These are phyloP conservation scores for Ostrea edulis DNA, from an alignment of 1,140 invertebrate species.

Conservation along the genomic window DNA sequence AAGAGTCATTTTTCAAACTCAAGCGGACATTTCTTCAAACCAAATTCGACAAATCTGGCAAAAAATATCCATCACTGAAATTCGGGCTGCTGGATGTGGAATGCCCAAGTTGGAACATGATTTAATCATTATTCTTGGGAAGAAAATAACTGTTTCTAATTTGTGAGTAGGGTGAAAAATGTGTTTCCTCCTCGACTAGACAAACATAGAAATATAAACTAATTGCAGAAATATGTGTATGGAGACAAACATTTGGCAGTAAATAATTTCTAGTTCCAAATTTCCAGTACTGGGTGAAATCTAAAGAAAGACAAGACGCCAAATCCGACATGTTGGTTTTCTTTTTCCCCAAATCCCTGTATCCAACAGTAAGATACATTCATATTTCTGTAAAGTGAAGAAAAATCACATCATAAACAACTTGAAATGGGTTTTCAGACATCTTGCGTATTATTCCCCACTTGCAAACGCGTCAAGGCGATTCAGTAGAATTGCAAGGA, in stretches of 20 bases:
- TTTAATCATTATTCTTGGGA: slow-evolving; percentile 55
- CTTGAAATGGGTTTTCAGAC: slow-evolving; percentile 30
- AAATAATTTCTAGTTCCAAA: background rate
- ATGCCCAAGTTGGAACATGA: slow-evolving; percentile 41
- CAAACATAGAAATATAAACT: slow-evolving; percentile 42
- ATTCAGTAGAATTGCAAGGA: slow-evolving; percentile 10
- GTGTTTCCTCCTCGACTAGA: slow-evolving; percentile 37
- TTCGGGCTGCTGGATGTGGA: slow-evolving; percentile 18
- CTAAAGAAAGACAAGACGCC: background rate
- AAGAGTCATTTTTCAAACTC: slow-evolving; percentile 59
- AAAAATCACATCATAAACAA: slow-evolving; percentile 16
- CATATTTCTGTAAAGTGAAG: background rate
- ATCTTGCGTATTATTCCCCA: slow-evolving; percentile 43
- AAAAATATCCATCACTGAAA: slow-evolving; percentile 52
- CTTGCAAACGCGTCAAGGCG: slow-evolving; percentile 47
- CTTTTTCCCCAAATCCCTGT: background rate
- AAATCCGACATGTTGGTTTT: background rate
- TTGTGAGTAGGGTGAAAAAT: slow-evolving; percentile 57
- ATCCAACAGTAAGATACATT: slow-evolving; percentile 17
- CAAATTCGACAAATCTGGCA: slow-evolving; percentile 50
- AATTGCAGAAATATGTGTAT: background rate
- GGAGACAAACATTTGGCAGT: background rate
- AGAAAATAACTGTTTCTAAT: slow-evolving; percentile 58
- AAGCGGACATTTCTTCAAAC: slow-evolving; percentile 57
- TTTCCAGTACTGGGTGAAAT: background rate